Percentiles rank a stretch among this genome's conserved stretches.
Conservation (phyloP, 2,888 invertebrate genomes). For the Lasioglossum leucozonium region DNA sequence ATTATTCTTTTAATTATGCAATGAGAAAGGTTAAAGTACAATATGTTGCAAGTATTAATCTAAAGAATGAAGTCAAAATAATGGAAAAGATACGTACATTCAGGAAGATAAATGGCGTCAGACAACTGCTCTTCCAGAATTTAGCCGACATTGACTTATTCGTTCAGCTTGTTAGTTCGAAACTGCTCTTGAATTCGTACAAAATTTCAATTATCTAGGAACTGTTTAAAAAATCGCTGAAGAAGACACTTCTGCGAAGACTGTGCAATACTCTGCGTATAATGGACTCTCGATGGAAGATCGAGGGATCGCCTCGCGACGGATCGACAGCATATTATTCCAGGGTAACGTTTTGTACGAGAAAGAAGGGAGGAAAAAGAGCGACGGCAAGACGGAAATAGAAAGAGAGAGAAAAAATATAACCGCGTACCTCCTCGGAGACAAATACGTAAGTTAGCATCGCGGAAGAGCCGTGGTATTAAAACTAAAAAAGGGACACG, state of each 20-base stretch:
- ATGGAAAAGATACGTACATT: not conserved
- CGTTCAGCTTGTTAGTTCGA: not conserved
- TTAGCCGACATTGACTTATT: no score
- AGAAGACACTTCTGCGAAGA: no score
- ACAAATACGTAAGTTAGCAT: conserved; percentile 37
- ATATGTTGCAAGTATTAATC: not conserved
- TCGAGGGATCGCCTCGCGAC: conserved; percentile 32
- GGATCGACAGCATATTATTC: conserved; percentile 77
- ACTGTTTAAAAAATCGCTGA: not conserved
- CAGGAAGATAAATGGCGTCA: no score
- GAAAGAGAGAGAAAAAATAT: not conserved
- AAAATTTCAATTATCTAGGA: not conserved
- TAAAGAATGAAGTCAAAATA: not conserved
- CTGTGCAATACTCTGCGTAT: not conserved
- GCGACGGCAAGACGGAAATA: not conserved
- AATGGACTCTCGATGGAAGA: not conserved
- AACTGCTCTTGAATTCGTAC: not conserved
- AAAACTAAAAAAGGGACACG: not conserved
- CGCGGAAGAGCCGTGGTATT: conserved; percentile 12
- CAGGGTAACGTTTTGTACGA: conserved; percentile 81
- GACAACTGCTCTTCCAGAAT: no score
- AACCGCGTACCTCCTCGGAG: conserved; percentile 30
- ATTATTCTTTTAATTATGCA: no score
- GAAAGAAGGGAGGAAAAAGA: conserved; percentile 12
- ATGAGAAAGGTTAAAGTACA: no score